phyloP scores from a whole-genome alignment of 2,113 vertebrate species.

The Urocolius indicus region DNA sequence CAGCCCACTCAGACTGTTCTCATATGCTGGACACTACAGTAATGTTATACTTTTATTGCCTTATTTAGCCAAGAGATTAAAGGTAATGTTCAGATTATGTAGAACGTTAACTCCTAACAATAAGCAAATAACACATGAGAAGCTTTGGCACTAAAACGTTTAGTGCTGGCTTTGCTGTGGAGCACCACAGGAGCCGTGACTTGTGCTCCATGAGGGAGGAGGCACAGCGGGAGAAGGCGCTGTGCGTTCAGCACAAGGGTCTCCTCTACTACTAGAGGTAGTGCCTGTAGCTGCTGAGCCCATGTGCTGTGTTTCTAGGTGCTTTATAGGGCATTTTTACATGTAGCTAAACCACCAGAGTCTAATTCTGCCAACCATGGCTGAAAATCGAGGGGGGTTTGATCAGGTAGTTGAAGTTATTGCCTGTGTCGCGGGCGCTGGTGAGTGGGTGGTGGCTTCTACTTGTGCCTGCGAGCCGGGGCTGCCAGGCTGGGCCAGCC shows the following conservation, averaged over 20 bases:
- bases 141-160: slow-evolving; percentile 15
- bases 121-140: slow-evolving; percentile 42
- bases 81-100: slow-evolving; percentile 53
- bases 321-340: fast-evolving
- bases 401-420: not conserved
- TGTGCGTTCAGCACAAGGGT: not conserved
- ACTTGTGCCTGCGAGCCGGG: not conserved
- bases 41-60: not conserved
- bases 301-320: fast-evolving
- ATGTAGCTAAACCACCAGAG: fast-evolving
- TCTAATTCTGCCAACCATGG: not conserved
- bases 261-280: not conserved
- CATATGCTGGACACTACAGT: not conserved
- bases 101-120: slow-evolving; percentile 45
- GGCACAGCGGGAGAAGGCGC: not conserved
- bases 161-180: not conserved
- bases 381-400: fast-evolving
- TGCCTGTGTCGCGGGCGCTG: not conserved
- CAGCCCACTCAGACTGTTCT: not conserved
- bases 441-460: fast-evolving
- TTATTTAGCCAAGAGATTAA: slow-evolving; percentile 56
- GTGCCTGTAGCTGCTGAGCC: not conserved
- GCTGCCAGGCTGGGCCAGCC: not conserved
- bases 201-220: not conserved
- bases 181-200: not conserved